Evolutionary conservation across 2,888 invertebrate species (phyloP).

Genomic region (Thumatha senex): DNA sequence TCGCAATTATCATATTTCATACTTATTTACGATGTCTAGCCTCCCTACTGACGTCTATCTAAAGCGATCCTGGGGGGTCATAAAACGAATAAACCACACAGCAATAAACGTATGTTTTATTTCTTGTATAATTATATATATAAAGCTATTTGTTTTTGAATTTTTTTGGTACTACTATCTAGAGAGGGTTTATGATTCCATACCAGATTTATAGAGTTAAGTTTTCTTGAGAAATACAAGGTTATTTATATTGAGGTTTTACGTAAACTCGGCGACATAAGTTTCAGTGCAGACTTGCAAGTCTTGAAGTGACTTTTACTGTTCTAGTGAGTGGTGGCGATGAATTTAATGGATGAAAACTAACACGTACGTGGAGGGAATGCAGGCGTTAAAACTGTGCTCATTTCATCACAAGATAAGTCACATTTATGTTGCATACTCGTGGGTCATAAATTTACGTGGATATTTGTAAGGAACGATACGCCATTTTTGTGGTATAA

Average conservation of each 20-base stretch:
- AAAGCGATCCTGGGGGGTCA: slow-evolving; percentile 66
- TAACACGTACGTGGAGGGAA: slow-evolving; percentile 35
- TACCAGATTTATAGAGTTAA: slow-evolving; percentile 14
- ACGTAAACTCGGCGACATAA: slow-evolving; percentile 30
- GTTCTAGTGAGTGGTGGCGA: slow-evolving; percentile 38
- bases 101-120: slow-evolving; percentile 75
- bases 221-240: slow-evolving; percentile 31
- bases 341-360: slow-evolving; percentile 42
- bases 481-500: slow-evolving; percentile 55
- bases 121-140: slow-evolving; percentile 72
- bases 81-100: slow-evolving; percentile 71
- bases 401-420: slow-evolving; percentile 51
- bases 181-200: slow-evolving; percentile 40
- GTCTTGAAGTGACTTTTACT: slow-evolving; percentile 38
- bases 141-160: slow-evolving; percentile 60
- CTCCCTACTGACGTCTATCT: slow-evolving; percentile 74
- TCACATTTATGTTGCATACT: slow-evolving; percentile 43
- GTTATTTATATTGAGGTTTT: slow-evolving; percentile 26
- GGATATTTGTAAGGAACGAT: slow-evolving; percentile 47
- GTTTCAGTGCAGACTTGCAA: slow-evolving; percentile 27
- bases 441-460: slow-evolving; percentile 44
- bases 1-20: slow-evolving; percentile 84
- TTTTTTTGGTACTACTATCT: slow-evolving; percentile 31
- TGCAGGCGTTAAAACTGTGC: slow-evolving; percentile 50
- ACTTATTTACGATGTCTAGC: slow-evolving; percentile 82